phyloP scores from a whole-genome alignment of 2,888 invertebrate species.

The Anoplius nigerrimus region DNA sequence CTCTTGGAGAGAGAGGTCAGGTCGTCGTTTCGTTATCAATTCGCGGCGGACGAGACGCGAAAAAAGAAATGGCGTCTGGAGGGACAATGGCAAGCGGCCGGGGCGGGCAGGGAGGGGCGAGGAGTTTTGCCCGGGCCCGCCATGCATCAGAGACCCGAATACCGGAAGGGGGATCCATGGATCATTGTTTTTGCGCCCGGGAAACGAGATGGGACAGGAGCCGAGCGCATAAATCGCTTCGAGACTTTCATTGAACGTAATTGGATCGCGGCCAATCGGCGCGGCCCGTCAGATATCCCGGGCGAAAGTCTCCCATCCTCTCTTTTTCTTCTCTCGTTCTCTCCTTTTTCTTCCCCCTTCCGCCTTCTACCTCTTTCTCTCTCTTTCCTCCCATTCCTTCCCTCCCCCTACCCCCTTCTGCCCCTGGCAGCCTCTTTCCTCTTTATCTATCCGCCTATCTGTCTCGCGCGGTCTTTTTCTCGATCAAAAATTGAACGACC shows the following conservation, averaged over 20 bases:
- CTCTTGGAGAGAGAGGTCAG: too few species aligned
- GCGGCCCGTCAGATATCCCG: slow-evolving; percentile 26
- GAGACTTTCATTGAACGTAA: slow-evolving; percentile 58
- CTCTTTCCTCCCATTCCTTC: too few species aligned
- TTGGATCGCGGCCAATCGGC: slow-evolving; percentile 58
- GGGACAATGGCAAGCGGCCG: background rate
- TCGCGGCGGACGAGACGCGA: too few species aligned
- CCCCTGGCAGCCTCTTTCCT: too few species aligned
- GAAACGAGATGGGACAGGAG: slow-evolving; percentile 39
- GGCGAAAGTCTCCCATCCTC: slow-evolving; percentile 36
- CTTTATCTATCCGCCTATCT: too few species aligned
- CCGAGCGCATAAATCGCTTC: slow-evolving; percentile 53
- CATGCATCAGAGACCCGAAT: slow-evolving; percentile 30
- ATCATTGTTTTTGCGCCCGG: slow-evolving; percentile 50
- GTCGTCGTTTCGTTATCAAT: too few species aligned
- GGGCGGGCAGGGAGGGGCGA: background rate
- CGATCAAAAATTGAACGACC: slow-evolving; percentile 46
- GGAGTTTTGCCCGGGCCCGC: background rate
- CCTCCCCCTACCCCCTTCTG: background rate
- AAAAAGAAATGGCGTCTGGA: too few species aligned
- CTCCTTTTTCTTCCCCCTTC: background rate
- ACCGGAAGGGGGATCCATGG: slow-evolving; percentile 52
- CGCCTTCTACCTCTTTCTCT: too few species aligned
- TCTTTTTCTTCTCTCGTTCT: background rate
- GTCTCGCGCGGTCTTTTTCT: too few species aligned